Evolutionary conservation across 2,888 invertebrate genomes (phyloP), one percentile per base, ranked within the genome.

Genomic region (Heteromyza rotundicornis): DNA sequence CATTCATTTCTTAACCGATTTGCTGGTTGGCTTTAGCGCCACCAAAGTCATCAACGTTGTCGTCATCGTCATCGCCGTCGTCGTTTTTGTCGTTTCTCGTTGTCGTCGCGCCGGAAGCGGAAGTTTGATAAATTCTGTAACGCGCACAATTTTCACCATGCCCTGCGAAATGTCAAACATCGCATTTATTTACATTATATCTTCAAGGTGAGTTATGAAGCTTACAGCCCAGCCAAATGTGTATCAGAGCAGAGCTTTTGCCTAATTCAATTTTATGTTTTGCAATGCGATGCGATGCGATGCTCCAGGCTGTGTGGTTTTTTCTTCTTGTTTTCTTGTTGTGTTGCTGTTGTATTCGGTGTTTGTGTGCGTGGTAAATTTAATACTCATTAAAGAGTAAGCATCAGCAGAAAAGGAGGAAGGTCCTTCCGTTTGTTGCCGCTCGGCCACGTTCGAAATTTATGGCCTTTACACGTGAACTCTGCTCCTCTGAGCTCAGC

Each of bases 121-220:
- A 54, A 36, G 20, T 36, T 54, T 54, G 54, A 54, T 54, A 36
- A 54, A 36, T 36, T 35, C 19, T 54, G n/a, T 20, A 10, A n/a
- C 27, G 53, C 53, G 27, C 16, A 1, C n/a, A n/a, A n/a, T n/a
- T 27, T 32, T 23, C 19, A 20, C 7, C 54, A 36, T 16, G 54
- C 12, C 3, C 12, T 19, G 54, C 40, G 40, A 54, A 36, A 35
- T 54, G 54, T 54, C 54, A 54, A 54, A 36, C 22, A 17, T 8
- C 54, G 19, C 7, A 3, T 53, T 53, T 32, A 53, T 35, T 35
- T n/a, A n/a, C n/a, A n/a, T n/a, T n/a, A n/a, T 54, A 32, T 35
- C 32, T 17, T 54, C n/a, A 27, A 54, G 36, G 54, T 54, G 54
- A 54, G 20, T 54, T 54, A 54, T 36, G 53, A 53, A 53, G 54